Conservation (phyloP, 2,888 invertebrate genomes). For the Eulithis prunata region DNA sequence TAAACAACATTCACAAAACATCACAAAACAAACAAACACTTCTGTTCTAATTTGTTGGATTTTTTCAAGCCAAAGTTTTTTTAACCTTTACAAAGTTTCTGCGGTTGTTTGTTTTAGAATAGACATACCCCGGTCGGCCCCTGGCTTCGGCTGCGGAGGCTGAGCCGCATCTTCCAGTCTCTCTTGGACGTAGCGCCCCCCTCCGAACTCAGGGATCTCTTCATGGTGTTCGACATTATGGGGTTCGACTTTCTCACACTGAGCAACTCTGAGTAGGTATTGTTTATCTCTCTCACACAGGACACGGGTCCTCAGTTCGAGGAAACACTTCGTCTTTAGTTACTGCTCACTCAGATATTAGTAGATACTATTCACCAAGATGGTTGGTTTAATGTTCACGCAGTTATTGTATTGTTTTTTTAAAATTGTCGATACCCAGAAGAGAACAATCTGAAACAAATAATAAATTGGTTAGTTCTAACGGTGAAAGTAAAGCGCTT, state of each 20-base stretch:
- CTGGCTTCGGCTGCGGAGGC: constrained; percentile 87
- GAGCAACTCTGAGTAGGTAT: constrained; percentile 48
- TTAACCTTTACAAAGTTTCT: no score
- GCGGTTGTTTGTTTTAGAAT: no score
- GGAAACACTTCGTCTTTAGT: constrained; percentile 7
- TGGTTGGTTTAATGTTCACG: neutral
- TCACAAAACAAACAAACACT: no score
- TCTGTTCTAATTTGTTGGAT: no score
- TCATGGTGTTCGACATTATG: constrained; percentile 81
- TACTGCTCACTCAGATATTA: constrained; percentile 4
- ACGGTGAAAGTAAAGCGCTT: no score
- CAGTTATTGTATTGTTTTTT: neutral
- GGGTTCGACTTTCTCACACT: constrained; percentile 26
- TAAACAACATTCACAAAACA: no score
- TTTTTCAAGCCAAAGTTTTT: no score
- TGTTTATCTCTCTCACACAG: constrained; percentile 50
- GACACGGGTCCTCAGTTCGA: neutral
- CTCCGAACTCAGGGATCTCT: constrained; percentile 88
- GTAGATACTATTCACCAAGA: neutral
- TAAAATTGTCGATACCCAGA: neutral
- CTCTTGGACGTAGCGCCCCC: constrained; percentile 81
- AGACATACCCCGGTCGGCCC: constrained; percentile 84
- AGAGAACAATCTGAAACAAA: constrained; percentile 35
- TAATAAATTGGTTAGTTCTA: neutral
- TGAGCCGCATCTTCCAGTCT: constrained; percentile 90